Conservation (phyloP, 2,797 vertebrate species). For the Anguilla megastoma region DNA sequence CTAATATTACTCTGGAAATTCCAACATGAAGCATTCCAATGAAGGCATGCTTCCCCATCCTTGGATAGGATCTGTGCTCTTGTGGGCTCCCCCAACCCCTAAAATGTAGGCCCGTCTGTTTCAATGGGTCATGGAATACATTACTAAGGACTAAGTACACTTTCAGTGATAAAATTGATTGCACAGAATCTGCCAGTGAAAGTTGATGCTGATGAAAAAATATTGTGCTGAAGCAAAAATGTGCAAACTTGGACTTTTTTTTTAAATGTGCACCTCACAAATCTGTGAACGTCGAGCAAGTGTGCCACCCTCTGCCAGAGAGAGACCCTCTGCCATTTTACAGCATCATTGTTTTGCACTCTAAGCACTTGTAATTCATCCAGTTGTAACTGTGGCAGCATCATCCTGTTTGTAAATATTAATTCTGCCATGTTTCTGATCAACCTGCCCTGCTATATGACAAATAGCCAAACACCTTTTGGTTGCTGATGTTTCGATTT, state of each 20-base stretch:
- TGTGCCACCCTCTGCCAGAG: too few relatives aligned
- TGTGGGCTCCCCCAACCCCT: conserved; percentile 24
- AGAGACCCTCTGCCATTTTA: background rate
- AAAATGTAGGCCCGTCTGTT: background rate
- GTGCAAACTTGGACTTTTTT: background rate
- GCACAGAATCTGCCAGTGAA: background rate
- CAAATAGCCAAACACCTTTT: background rate
- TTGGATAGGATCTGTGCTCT: conserved; percentile 23
- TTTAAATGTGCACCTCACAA: background rate
- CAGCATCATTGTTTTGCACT: background rate
- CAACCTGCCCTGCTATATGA: background rate
- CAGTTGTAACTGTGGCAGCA: background rate
- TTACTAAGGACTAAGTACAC: background rate
- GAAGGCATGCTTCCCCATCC: conserved; percentile 28
- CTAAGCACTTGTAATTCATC: background rate
- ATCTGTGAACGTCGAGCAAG: background rate
- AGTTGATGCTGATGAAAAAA: background rate
- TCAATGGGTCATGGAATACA: background rate
- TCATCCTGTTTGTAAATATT: background rate
- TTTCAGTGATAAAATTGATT: background rate
- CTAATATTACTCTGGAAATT: conserved; percentile 22
- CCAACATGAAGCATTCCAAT: conserved; percentile 31
- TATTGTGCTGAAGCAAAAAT: background rate
- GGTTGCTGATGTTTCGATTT: background rate
- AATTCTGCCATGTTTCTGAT: background rate